Percentiles rank a stretch among this genome's conserved stretches.
These are phyloP conservation scores for Hydractinia symbiolongicarpus DNA, from an alignment of 30 jellyfish, hydroid and myxozoan genomes.

Conservation along the genomic window DNA sequence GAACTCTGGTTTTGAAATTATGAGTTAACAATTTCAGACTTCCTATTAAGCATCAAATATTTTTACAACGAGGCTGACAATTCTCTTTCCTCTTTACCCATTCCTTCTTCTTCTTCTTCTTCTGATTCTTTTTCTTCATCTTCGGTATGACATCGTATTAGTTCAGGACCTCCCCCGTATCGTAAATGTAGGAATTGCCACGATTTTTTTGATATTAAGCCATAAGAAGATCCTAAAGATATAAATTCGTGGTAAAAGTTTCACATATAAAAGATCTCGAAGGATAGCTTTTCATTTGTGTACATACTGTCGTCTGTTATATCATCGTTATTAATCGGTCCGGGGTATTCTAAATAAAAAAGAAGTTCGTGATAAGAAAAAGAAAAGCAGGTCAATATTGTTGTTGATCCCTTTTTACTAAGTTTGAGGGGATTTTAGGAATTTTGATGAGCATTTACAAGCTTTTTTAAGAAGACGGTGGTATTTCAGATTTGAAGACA, in stretches of 20 bases:
- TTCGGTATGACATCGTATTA: neutral
- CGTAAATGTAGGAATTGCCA: slow-evolving; percentile 56
- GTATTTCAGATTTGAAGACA: no score
- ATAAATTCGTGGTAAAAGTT: neutral
- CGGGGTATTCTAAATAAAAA: slow-evolving; percentile 61
- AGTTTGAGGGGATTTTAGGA: no score
- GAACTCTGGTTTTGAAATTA: no score
- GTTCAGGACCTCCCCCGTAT: slow-evolving; percentile 92
- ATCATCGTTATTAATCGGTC: slow-evolving; percentile 60
- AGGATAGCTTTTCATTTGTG: neutral
- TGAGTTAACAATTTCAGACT: no score
- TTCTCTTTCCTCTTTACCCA: slow-evolving; percentile 20
- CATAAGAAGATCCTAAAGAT: slow-evolving; percentile 49
- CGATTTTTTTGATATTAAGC: slow-evolving; percentile 50
- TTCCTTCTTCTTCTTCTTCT: slow-evolving; percentile 11
- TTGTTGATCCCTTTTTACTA: no score
- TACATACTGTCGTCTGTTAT: slow-evolving; percentile 30
- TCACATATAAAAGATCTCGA: neutral
- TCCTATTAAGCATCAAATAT: no score
- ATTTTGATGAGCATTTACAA: no score
- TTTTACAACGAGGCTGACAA: neutral
- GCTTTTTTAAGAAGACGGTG: no score
- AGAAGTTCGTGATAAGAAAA: neutral
- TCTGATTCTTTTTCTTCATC: slow-evolving; percentile 9
- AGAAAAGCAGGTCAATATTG: neutral